phyloP scores from a whole-genome alignment of 2,113 vertebrate species.

The Apeltes quadracus region DNA sequence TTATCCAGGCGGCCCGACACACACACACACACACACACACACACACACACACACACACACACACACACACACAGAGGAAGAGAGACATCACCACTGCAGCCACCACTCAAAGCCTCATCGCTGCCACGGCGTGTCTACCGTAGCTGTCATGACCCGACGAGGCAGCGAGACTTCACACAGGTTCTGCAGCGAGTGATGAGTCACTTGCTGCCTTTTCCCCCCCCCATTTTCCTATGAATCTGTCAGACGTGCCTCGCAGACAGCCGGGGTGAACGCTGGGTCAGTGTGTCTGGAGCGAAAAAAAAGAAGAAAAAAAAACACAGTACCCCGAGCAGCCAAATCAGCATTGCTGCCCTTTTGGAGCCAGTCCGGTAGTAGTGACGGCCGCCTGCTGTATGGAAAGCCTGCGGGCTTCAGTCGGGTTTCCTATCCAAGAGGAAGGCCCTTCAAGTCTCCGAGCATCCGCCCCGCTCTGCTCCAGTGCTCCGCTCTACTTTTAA shows the following conservation, averaged over 20 bases:
- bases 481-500: slow-evolving; percentile 24
- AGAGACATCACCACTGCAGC: not conserved
- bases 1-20: slow-evolving; percentile 44
- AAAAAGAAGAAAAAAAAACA: no score
- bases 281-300: not conserved
- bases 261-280: slow-evolving; percentile 23
- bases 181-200: slow-evolving; percentile 1
- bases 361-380: not conserved
- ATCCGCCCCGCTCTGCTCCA: not conserved
- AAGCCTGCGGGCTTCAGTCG: slow-evolving; percentile 44
- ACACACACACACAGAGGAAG: slow-evolving; percentile 13
- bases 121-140: slow-evolving; percentile 18
- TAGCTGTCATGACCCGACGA: slow-evolving; percentile 34
- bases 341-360: slow-evolving; percentile 25
- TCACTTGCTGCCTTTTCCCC: not conserved
- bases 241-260: not conserved
- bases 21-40: slow-evolving; percentile 18
- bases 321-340: not conserved
- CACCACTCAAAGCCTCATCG: not conserved
- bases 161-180: slow-evolving; percentile 6
- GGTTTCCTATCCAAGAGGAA: slow-evolving; percentile 55
- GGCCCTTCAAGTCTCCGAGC: slow-evolving; percentile 15
- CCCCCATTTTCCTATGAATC: not conserved
- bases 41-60: slow-evolving; percentile 17
- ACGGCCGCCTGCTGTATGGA: slow-evolving; percentile 16